Base-by-base conservation (phyloP, 37 sponge, comb jelly and placozoan species). In the Lycopodina hypogea region DNA sequence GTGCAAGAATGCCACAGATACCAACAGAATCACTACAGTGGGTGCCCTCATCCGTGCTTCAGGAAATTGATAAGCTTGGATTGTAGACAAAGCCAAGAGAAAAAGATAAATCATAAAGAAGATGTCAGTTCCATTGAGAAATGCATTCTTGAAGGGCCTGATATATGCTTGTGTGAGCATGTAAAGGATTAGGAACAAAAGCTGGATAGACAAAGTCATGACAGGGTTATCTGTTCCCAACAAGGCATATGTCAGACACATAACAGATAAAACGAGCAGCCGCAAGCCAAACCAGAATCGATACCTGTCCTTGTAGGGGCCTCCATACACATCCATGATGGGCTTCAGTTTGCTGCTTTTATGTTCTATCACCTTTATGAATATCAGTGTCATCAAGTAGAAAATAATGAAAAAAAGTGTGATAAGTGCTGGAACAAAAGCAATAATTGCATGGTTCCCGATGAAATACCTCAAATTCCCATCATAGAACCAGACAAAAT, bases 201-300 rank as follows among this genome's bases (percentile, higher is more conserved):
- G 65, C 51, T 81, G 55, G 29, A 74, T 50, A 14, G 3, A 3
- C 3, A 77, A 45, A 18, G 78, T 32, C 51, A 76, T 26, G 12
- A 26, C 19, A 21, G 52, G 71, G 17, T 42, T 3, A 30, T 75
- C 38, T 6, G 68, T 48, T 3, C 69, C 83, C 9, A 34, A 19
- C 9, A 53, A 29, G 6, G 74, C 76, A 75, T 52, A 67, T 2
- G 55, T 72, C 12, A 40, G 60, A 15, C 65, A 60, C 40, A 85
- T 78, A n/a, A 26, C 68, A 18, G 65, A 17, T 14, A 78, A 56
- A 18, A 66, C 11, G 1, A 75, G 1, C 1, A 82, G 58, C 21
- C 86, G 39, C 41, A 78, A 4, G 36, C 79, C 86, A 85, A 85
- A 72, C 86, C 86, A 85, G 64, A 37, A 62, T 32, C 79, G 79